Evolutionary conservation across 1,140 invertebrate species (phyloP), one percentile per base, ranked within the genome.

Genomic region (Micrasema longulum): DNA sequence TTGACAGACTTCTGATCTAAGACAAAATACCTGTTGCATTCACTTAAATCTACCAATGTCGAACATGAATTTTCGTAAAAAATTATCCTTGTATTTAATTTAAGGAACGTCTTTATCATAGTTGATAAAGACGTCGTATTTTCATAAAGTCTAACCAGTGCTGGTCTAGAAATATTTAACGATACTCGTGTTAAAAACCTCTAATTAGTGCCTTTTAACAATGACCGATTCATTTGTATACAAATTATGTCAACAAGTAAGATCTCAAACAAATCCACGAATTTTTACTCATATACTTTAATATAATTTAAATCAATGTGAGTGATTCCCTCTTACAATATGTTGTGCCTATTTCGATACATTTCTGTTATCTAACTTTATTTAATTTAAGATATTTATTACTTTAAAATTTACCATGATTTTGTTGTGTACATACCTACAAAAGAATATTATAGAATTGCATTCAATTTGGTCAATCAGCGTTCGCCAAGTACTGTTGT

Each of bases 341-440:
- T 47, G 23, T 65, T 65, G 63, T 65, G 63, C 63, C 23, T 65
- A 65, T 47, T 48, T 65, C 31, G 48, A 65, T 14, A 65, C 31
- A 11, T 38, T 57, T 18, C 36, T 35, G 26, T 18, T 16, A 14
- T 6, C 10, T 0, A 57, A 31, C 26, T 26, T 10, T n/a, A 20
- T 20, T 31, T 18, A 55, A 26, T 5, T 55, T 7, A 22, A 12
- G 0, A 0, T 20, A 36, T 41, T 11, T 7, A 16, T 41, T 16
- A 41, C 2, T 7, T 31, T 31, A 7, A 26, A 36, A n/a, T 50
- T 47, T 48, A 16, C 23, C 63, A 31, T n/a, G 43, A 47, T 31
- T 18, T 16, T 26, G n/a, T 48, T 63, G 26, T 65, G 43, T 50
- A 48, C 18, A 50, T 65, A 47, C 38, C 43, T 45, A 64, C 20